Conservation (phyloP, 2,888 invertebrate species). For the Pheosia tremula region DNA sequence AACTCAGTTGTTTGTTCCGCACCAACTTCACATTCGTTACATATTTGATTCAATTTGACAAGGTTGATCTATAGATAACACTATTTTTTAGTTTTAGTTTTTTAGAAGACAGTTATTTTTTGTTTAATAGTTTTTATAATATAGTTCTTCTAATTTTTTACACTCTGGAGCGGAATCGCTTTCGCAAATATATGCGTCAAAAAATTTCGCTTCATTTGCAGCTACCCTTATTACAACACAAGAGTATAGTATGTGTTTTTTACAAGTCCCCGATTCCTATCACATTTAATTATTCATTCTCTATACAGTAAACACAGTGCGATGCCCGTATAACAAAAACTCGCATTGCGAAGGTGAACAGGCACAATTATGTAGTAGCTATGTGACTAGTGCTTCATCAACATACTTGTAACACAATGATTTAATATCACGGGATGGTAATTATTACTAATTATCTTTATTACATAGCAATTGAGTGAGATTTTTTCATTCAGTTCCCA, state of each 20-base stretch:
- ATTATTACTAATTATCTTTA: neutral
- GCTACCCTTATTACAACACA: no score
- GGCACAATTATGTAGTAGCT: slow-evolving; percentile 23
- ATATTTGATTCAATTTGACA: no score
- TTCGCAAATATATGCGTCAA: no score
- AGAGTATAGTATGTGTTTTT: neutral
- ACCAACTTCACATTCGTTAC: no score
- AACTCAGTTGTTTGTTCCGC: no score
- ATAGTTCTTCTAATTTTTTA: no score
- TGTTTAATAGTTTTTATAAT: no score
- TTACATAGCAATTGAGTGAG: neutral
- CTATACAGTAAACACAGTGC: slow-evolving; percentile 7
- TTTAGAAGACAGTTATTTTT: no score
- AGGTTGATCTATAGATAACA: no score
- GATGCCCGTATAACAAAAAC: slow-evolving; percentile 27
- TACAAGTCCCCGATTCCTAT: slow-evolving; percentile 1
- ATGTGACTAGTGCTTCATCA: slow-evolving; percentile 31
- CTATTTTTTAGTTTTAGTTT: no score
- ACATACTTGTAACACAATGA: slow-evolving; percentile 21
- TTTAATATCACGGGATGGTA: slow-evolving; percentile 22
- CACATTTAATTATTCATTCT: neutral
- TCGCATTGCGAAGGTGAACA: slow-evolving; percentile 22
- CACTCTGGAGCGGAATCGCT: no score
- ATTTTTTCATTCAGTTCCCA: neutral
- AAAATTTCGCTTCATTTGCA: no score